A percentile compares a stretch with the other conserved stretches of the same genome.
Conservation (phyloP, 2,888 invertebrate genomes). For the Graphium colonna region DNA sequence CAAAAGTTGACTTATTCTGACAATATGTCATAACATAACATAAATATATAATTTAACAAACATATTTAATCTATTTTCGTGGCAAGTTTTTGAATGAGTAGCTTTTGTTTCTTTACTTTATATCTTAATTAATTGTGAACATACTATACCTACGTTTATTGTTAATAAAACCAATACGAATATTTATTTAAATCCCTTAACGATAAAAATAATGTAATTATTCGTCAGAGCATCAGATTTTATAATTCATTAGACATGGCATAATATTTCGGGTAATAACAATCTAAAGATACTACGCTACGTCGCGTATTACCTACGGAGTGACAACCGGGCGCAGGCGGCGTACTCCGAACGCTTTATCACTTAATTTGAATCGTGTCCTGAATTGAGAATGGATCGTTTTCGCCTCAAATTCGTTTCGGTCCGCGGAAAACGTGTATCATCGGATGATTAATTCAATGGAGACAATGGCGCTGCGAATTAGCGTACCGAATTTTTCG, state of each 20-base stretch:
- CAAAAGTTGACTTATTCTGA: no score
- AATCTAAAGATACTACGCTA: constrained; percentile 5
- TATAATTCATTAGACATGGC: background rate
- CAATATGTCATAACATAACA: no score
- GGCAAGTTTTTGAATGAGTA: no score
- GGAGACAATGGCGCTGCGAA: constrained; percentile 5
- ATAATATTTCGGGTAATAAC: constrained; percentile 8
- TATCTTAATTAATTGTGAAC: no score
- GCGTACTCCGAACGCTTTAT: constrained; percentile 57
- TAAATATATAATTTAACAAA: no score
- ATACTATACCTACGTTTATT: no score
- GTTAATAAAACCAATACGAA: no score
- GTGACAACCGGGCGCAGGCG: constrained; percentile 53
- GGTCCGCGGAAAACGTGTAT: constrained; percentile 34
- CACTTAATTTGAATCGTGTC: constrained; percentile 75
- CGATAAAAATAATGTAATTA: background rate
- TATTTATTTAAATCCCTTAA: no score
- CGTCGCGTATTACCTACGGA: constrained; percentile 16
- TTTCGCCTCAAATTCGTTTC: constrained; percentile 33
- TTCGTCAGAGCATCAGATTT: background rate
- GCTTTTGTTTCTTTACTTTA: no score
- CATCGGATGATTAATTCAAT: constrained; percentile 32
- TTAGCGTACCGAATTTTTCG: background rate
- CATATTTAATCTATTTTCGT: no score
- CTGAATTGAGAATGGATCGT: constrained; percentile 50